Conservation (phyloP, 1,140 invertebrate species). For the Leptinotarsa defecta region DNA sequence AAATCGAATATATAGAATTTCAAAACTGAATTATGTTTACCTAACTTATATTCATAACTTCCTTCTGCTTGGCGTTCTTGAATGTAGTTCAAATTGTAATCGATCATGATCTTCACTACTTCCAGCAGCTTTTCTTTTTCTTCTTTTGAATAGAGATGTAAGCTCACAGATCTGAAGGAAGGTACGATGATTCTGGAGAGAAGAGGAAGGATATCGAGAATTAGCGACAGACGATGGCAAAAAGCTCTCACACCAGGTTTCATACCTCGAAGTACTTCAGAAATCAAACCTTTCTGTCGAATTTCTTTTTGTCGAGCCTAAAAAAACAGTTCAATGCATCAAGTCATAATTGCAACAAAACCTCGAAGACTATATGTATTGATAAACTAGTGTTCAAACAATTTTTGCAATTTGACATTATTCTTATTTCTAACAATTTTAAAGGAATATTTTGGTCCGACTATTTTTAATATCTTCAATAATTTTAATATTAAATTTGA, state of each 20-base stretch:
- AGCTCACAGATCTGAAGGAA: slow-evolving; percentile 73
- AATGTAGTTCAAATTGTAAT: slow-evolving; percentile 84
- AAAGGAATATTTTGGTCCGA: no score
- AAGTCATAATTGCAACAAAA: no score
- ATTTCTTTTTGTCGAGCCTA: slow-evolving; percentile 64
- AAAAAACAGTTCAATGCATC: no score
- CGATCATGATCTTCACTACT: slow-evolving; percentile 84
- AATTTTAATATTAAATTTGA: no score
- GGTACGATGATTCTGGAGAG: slow-evolving; percentile 79
- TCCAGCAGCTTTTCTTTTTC: slow-evolving; percentile 75
- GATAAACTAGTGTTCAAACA: no score
- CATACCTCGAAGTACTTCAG: slow-evolving; percentile 67
- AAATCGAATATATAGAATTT: neutral
- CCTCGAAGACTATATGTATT: no score
- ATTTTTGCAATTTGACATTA: no score
- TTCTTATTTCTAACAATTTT: no score
- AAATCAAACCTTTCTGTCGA: slow-evolving; percentile 64
- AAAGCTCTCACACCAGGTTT: slow-evolving; percentile 64
- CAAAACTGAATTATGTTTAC: slow-evolving; percentile 65
- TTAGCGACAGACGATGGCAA: slow-evolving; percentile 61
- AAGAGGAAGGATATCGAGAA: slow-evolving; percentile 76
- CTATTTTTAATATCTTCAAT: no score
- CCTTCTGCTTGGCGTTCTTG: slow-evolving; percentile 81
- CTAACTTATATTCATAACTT: slow-evolving; percentile 77
- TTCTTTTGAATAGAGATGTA: slow-evolving; percentile 74